Conservation (phyloP, 2,888 invertebrate genomes). For the Noctua pronuba region DNA sequence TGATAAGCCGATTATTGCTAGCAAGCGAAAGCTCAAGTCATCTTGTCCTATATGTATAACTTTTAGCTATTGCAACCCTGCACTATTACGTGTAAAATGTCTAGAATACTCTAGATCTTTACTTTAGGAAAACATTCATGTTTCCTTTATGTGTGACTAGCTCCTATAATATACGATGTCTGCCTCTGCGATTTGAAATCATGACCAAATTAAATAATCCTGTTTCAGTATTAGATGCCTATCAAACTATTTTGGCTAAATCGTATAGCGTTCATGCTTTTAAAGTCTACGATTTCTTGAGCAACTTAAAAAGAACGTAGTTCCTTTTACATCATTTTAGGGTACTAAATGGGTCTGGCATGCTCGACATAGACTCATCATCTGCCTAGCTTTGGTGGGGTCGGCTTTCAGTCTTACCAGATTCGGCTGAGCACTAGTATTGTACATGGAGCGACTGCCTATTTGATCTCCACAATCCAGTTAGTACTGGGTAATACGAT, state of each 20-base stretch:
- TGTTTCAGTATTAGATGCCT: background rate
- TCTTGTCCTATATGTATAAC: background rate
- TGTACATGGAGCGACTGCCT: no score
- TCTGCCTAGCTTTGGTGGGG: no score
- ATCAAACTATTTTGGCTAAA: background rate
- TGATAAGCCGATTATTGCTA: background rate
- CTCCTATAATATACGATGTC: no score
- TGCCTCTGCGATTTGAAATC: no score
- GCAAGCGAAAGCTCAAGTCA: background rate
- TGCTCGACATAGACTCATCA: no score
- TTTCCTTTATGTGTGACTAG: background rate
- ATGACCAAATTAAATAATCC: no score
- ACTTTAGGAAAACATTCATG: background rate
- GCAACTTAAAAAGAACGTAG: no score
- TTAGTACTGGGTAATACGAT: no score
- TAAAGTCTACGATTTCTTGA: background rate
- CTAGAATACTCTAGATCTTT: conserved; percentile 20
- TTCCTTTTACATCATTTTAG: background rate
- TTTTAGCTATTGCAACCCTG: conserved; percentile 1
- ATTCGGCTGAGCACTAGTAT: no score
- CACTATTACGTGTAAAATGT: conserved; percentile 16
- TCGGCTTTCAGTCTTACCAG: no score
- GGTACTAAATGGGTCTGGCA: background rate
- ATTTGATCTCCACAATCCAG: no score
- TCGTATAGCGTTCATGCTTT: background rate